Evolutionary conservation across 2,888 invertebrate genomes (phyloP).

Genomic region (Microctonus brassicae): DNA sequence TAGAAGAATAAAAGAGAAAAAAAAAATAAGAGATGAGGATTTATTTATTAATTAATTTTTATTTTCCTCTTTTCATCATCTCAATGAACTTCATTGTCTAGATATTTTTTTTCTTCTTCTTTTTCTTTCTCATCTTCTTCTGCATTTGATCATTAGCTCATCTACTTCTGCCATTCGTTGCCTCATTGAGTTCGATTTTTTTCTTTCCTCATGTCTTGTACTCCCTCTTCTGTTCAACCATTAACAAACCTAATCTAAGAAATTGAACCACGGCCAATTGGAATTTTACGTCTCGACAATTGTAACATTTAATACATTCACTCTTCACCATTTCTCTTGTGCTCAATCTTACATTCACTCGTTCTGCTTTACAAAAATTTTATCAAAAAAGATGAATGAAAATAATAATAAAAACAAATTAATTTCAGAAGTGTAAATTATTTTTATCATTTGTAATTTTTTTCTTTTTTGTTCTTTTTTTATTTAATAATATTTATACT

Average conservation of each 20-base stretch:
- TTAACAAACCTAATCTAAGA: slow-evolving; percentile 31
- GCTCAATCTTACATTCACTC: background rate
- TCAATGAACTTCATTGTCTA: background rate
- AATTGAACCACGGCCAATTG: slow-evolving; percentile 21
- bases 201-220: slow-evolving; percentile 12
- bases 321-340: background rate
- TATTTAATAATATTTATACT: too few relatives aligned
- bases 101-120: slow-evolving; percentile 18
- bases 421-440: background rate
- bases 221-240: background rate
- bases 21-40: too few relatives aligned
- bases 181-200: slow-evolving; percentile 5
- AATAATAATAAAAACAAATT: background rate
- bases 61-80: background rate
- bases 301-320: background rate
- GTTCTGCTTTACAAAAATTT: background rate
- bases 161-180: slow-evolving; percentile 1
- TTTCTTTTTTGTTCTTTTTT: too few relatives aligned
- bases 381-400: too few relatives aligned
- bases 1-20: background rate
- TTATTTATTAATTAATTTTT: background rate
- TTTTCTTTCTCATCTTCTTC: background rate
- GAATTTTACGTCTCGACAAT: background rate
- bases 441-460: background rate
- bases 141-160: background rate